Conservation (phyloP, 2,113 vertebrate genomes). For the Trichechus manatus region DNA sequence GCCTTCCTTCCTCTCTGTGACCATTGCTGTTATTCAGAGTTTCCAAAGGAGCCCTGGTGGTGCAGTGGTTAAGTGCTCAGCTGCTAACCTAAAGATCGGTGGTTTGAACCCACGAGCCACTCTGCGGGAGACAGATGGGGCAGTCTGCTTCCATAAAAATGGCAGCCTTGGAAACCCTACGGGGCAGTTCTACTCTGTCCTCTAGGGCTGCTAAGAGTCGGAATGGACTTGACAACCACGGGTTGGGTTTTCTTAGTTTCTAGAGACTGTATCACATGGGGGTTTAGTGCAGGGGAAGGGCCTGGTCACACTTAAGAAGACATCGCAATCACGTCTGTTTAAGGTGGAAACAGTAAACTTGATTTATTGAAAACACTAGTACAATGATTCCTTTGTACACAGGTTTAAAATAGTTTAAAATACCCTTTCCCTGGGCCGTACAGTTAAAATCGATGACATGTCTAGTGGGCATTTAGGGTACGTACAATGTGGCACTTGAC, state of each 20-base stretch:
- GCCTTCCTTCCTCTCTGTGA: not conserved
- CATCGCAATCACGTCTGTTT: conserved; percentile 79
- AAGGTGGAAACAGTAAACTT: conserved; percentile 94
- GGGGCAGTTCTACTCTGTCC: too few relatives aligned
- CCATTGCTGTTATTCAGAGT: fast-evolving
- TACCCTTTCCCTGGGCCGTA: conserved; percentile 83
- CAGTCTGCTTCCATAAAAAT: too few relatives aligned
- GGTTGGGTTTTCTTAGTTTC: too few relatives aligned
- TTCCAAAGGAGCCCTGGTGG: too few relatives aligned
- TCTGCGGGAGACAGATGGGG: too few relatives aligned
- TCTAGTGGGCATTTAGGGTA: conserved; percentile 75
- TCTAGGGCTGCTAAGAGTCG: too few relatives aligned
- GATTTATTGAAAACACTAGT: conserved; percentile 96
- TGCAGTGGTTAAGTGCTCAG: too few relatives aligned
- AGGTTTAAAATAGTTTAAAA: conserved; percentile 93
- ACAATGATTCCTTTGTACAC: conserved; percentile 95
- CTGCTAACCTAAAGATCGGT: too few relatives aligned
- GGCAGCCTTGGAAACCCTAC: too few relatives aligned
- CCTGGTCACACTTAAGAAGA: conserved; percentile 83
- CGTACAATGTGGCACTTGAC: conserved; percentile 79
- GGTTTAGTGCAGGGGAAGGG: fast-evolving
- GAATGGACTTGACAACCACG: too few relatives aligned
- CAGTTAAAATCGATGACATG: conserved; percentile 78
- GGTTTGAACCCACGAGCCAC: too few relatives aligned
- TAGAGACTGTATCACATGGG: not conserved